These are phyloP conservation scores for Diceros bicornis DNA, from an alignment of 2,797 vertebrate species.

Conservation along the genomic window DNA sequence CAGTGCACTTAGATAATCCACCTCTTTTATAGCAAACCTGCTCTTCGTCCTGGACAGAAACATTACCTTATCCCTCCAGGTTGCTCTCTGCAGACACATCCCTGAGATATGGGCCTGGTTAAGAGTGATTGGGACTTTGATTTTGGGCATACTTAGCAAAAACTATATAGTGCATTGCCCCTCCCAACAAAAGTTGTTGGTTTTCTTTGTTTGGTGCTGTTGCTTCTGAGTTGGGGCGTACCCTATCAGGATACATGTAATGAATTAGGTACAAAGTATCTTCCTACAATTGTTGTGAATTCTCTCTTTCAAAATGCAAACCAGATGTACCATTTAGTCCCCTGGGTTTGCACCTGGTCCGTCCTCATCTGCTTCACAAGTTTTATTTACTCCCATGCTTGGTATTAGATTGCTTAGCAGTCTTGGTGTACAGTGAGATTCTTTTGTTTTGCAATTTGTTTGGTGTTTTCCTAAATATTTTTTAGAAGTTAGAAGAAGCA, in stretches of 20 bases:
- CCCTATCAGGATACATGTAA: background rate
- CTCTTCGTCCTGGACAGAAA: background rate
- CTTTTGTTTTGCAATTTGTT: background rate
- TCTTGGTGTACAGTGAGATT: background rate
- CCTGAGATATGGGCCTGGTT: background rate
- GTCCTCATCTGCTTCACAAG: background rate
- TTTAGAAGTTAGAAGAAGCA: background rate
- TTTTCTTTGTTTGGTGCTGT: background rate
- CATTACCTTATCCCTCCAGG: background rate
- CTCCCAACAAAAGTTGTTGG: background rate
- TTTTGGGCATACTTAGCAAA: background rate
- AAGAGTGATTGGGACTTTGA: background rate
- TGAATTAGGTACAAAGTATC: background rate
- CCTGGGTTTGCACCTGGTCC: background rate
- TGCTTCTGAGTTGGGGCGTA: background rate
- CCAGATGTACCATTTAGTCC: background rate
- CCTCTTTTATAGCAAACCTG: background rate
- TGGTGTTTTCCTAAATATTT: background rate
- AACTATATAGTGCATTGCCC: background rate
- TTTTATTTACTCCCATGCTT: background rate
- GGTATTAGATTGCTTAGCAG: background rate
- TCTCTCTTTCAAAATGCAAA: background rate
- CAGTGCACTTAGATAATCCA: too few species aligned
- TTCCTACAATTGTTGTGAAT: background rate
- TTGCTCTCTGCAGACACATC: background rate